Conservation (phyloP, 2,797 vertebrate species). For the Acipenser ruthenus region DNA sequence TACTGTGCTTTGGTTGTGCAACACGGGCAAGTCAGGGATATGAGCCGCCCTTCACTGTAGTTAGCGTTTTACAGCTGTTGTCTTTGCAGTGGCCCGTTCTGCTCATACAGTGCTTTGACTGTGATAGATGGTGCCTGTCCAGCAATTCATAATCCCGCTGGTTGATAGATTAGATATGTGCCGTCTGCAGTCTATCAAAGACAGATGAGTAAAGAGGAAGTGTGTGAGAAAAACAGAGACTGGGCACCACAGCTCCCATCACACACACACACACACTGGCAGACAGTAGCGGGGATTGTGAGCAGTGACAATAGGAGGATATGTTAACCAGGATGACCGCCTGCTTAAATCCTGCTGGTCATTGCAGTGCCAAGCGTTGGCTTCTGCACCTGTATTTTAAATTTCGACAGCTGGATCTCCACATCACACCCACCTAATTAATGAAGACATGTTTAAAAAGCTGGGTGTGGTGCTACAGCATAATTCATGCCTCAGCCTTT, state of each 20-base stretch:
- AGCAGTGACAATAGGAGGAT: neutral
- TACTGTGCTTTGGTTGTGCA: slow-evolving; percentile 4
- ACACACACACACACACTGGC: neutral
- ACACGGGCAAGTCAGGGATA: neutral
- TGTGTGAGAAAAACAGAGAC: slow-evolving; percentile 1
- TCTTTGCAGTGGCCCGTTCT: too few species aligned
- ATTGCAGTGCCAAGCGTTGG: too few species aligned
- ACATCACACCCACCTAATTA: too few species aligned
- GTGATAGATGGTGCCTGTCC: slow-evolving; percentile 19
- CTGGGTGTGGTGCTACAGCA: too few species aligned
- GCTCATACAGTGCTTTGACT: neutral
- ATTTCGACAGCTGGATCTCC: too few species aligned
- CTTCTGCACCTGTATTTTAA: too few species aligned
- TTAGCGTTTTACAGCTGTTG: neutral
- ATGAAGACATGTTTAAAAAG: too few species aligned
- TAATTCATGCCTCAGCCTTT: too few species aligned
- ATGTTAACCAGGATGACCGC: too few species aligned
- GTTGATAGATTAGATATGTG: slow-evolving; percentile 31
- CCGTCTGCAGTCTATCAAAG: slow-evolving; percentile 7
- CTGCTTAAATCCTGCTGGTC: too few species aligned
- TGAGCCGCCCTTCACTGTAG: neutral
- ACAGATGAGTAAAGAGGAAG: slow-evolving; percentile 6
- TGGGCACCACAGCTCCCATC: neutral
- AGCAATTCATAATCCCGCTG: slow-evolving; percentile 23
- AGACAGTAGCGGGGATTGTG: neutral